These are phyloP conservation scores for Synanthedon vespiformis DNA, from an alignment of 2,888 invertebrate species.

Conservation along the genomic window DNA sequence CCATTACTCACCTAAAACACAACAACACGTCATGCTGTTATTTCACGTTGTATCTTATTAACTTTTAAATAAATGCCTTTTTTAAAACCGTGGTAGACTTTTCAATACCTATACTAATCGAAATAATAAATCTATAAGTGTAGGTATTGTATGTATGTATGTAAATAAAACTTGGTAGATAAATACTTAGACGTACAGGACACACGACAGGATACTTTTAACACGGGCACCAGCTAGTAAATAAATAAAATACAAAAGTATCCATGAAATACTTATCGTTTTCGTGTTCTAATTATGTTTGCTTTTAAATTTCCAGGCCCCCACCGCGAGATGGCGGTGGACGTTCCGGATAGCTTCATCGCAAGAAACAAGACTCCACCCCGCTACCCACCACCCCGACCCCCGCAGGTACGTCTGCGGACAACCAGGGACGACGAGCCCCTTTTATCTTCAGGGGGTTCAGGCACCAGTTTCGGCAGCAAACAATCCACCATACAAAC, in stretches of 20 bases:
- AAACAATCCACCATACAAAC: constrained; percentile 52
- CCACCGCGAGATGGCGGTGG: constrained; percentile 98
- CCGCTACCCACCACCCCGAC: constrained; percentile 86
- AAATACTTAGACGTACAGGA: too few species aligned
- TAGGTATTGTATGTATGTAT: too few species aligned
- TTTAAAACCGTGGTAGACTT: too few species aligned
- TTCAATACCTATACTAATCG: too few species aligned
- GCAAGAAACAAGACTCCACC: constrained; percentile 92
- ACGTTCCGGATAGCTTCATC: constrained; percentile 95
- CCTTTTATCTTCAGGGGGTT: constrained; percentile 53
- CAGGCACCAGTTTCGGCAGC: constrained; percentile 58
- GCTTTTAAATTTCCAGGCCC: constrained; percentile 71
- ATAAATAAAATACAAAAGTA: too few species aligned
- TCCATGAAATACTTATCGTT: background rate
- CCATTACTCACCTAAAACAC: too few species aligned
- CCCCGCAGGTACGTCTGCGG: constrained; percentile 73
- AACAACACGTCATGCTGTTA: too few species aligned
- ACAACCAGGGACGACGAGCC: constrained; percentile 63
- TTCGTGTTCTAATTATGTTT: background rate
- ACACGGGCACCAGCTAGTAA: too few species aligned
- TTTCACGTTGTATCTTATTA: too few species aligned
- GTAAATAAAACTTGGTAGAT: too few species aligned
- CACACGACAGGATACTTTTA: too few species aligned
- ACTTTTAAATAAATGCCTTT: background rate
- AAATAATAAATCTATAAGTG: too few species aligned